These are phyloP conservation scores for Prionace glauca DNA, from an alignment of 2,797 vertebrate genomes.

Conservation along the genomic window DNA sequence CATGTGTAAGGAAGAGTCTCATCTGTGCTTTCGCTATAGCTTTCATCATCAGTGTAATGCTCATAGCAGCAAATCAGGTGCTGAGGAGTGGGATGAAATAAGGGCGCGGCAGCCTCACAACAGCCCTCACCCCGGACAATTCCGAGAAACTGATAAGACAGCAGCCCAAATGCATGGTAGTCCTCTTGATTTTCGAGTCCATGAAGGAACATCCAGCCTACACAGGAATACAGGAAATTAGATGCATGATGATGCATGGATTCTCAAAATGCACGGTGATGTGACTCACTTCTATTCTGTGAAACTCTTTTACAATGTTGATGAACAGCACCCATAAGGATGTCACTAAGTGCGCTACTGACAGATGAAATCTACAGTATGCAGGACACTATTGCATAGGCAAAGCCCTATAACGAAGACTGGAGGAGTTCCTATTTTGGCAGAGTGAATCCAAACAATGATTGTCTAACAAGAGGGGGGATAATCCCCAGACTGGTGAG, in stretches of 20 bases:
- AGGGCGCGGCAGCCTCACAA: slow-evolving; percentile 25
- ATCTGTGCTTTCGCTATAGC: slow-evolving; percentile 96
- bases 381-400: neutral
- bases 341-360: neutral
- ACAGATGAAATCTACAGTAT: slow-evolving; percentile 9
- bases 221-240: slow-evolving; percentile 45
- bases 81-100: slow-evolving; percentile 96
- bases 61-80: slow-evolving; percentile 95
- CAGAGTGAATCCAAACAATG: neutral
- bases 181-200: neutral
- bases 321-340: neutral
- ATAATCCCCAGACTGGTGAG: slow-evolving; percentile 2
- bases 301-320: neutral
- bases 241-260: slow-evolving; percentile 73
- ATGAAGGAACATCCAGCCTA: slow-evolving; percentile 37
- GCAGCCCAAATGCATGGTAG: slow-evolving; percentile 20
- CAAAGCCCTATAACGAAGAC: neutral
- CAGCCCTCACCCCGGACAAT: slow-evolving; percentile 31
- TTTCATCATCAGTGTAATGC: slow-evolving; percentile 98
- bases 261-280: slow-evolving; percentile 43
- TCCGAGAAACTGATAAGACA: slow-evolving; percentile 45
- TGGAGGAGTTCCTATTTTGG: neutral
- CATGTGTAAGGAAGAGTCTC: slow-evolving; percentile 90
- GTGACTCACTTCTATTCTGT: neutral
- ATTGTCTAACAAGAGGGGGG: neutral